Base-by-base conservation (phyloP, 1,140 invertebrate genomes). In the Melitaea cinxia region DNA sequence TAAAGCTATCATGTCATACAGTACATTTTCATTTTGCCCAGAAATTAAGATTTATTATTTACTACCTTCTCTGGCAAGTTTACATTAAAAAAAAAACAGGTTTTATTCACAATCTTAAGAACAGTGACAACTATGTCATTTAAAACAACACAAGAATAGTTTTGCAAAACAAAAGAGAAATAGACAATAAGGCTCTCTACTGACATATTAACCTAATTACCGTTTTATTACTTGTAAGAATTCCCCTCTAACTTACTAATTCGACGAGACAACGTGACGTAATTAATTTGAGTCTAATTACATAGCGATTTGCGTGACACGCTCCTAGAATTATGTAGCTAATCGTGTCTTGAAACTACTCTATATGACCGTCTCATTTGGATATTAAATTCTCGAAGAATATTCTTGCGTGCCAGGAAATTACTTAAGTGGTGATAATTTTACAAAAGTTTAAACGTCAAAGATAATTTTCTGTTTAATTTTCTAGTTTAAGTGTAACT, bases 221-320 rank as follows among this genome's bases (percentile, higher is more conserved):
- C 9, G 24, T 52, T 52, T 26, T 33, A 58, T 33, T 30, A 33
- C 56, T 33, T 30, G 24, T 17, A 19, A 33, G 56, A 33, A 47
- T 47, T 47, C 7, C 33, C 26, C 60, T 56, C 39, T 12, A 45
- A 45, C 39, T 68, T 61, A 47, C 54, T 66, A 66, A 68, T 68
- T 72, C 67, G 65, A 65, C 59, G 47, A 70, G 68, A 75, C 72
- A 72, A 62, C 68, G 73, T 77, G 63, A 59, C 42, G 75, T 82
- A 80, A 85, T 85, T 83, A 85, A 83, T 85, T 78, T 65, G 28
- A 52, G 63, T 74, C 61, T 80, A 83, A 83, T 83, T 80, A 80
- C 77, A 37, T 33, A 60, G 74, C 74, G 78, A 83, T 80, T 70
- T 68, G 66, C 57, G 71, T 72, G 62, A 68, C 74, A 64, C 72